Conservation (phyloP, 2,113 vertebrate species). For the Bombycilla garrulus region DNA sequence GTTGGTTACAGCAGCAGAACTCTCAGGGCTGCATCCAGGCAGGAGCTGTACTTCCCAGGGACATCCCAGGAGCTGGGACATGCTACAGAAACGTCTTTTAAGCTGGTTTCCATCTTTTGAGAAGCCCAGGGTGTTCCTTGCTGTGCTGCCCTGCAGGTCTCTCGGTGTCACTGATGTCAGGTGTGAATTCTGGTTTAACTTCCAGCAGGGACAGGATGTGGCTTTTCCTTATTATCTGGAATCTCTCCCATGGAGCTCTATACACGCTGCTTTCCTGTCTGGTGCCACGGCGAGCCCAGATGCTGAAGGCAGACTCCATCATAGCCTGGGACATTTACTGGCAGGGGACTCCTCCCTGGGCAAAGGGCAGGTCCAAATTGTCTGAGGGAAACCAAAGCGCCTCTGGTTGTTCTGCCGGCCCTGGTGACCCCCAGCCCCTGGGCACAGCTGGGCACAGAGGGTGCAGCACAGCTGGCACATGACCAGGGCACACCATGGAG, state of each 20-base stretch:
- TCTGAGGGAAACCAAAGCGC: neutral
- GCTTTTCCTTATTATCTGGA: neutral
- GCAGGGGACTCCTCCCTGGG: neutral
- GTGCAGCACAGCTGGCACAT: accelerated
- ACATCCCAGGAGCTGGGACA: neutral
- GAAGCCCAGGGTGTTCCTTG: neutral
- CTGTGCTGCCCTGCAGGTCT: neutral
- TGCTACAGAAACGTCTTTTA: neutral
- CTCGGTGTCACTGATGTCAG: neutral
- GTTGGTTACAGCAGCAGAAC: accelerated
- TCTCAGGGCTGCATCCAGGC: neutral
- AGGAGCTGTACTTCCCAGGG: neutral
- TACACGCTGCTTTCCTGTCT: accelerated
- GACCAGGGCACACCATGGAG: neutral
- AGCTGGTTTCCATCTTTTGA: neutral
- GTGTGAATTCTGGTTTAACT: neutral
- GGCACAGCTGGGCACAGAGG: neutral
- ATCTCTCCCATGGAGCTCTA: neutral
- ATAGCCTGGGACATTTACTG: neutral
- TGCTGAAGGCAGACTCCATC: neutral
- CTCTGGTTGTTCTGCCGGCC: neutral
- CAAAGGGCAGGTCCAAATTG: neutral
- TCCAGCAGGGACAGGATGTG: neutral
- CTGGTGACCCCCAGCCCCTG: neutral
- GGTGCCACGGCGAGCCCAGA: neutral